A percentile compares a stretch with the other conserved stretches of the same genome.
These are phyloP conservation scores for Erpobdella octoculata DNA, from an alignment of 2,888 invertebrate species.

Conservation along the genomic window DNA sequence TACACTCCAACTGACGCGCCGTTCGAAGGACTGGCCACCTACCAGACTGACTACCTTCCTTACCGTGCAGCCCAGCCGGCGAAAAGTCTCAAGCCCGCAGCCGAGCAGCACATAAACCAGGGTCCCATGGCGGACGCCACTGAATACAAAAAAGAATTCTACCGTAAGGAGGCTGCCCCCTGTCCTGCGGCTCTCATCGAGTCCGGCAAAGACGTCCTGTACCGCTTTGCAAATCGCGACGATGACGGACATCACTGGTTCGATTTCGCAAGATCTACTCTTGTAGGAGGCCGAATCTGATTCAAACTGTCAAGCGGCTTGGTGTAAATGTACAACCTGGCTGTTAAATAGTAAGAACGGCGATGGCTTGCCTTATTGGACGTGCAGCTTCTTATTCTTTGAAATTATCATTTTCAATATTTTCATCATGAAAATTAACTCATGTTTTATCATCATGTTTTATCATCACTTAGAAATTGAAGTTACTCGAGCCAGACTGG, in stretches of 20 bases:
- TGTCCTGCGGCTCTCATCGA: constrained; percentile 14
- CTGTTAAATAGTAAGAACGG: no score
- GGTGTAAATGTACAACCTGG: no score
- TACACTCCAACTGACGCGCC: not conserved
- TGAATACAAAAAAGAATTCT: constrained; percentile 15
- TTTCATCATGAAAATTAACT: no score
- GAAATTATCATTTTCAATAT: no score
- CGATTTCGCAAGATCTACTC: not conserved
- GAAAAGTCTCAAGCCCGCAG: not conserved
- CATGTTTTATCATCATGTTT: no score
- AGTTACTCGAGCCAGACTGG: no score
- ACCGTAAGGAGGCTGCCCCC: not conserved
- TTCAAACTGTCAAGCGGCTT: no score
- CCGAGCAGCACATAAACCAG: not conserved
- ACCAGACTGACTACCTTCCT: constrained; percentile 11
- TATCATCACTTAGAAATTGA: no score
- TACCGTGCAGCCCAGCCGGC: not conserved
- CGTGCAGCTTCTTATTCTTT: no score
- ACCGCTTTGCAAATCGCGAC: not conserved
- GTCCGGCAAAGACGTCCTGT: not conserved
- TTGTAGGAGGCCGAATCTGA: not conserved
- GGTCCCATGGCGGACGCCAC: not conserved
- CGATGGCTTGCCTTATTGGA: no score
- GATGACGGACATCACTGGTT: constrained; percentile 9
- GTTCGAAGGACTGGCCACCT: constrained; percentile 1